These are phyloP conservation scores for Pomatorhinus ruficollis DNA, from an alignment of 2,113 vertebrate species.

Conservation along the genomic window DNA sequence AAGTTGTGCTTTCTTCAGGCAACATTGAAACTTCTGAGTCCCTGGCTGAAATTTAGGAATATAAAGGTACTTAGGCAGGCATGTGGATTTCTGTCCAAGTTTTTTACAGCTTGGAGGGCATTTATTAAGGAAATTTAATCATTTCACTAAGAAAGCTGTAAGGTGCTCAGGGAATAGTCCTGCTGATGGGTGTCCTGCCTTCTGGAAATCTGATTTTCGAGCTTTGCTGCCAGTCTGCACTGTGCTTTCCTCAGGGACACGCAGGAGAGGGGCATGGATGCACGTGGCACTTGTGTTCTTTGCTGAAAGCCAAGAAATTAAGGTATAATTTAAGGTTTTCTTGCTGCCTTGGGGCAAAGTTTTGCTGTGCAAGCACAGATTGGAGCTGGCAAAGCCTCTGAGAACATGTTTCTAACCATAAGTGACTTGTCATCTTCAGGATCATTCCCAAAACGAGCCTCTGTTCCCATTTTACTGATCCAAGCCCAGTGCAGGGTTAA, in stretches of 20 bases:
- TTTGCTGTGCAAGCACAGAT: neutral
- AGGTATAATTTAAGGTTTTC: neutral
- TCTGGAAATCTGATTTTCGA: neutral
- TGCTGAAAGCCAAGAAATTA: neutral
- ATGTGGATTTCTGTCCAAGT: neutral
- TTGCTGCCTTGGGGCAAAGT: neutral
- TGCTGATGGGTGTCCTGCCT: neutral
- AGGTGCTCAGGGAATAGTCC: neutral
- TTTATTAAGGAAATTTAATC: rapidly evolving
- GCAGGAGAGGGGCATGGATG: rapidly evolving
- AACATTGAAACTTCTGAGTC: neutral
- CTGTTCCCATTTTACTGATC: neutral
- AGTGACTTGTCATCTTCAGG: neutral
- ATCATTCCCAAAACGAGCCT: neutral
- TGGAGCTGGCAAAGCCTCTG: neutral
- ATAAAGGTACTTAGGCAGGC: neutral
- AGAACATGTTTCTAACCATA: rapidly evolving
- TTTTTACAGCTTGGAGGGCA: neutral
- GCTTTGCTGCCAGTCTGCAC: neutral
- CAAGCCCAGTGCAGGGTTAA: neutral
- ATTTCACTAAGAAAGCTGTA: neutral
- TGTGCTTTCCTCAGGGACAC: neutral
- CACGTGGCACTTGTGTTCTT: rapidly evolving
- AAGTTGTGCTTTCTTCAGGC: neutral
- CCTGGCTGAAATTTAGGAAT: neutral